These are phyloP conservation scores for Ditylenchus dipsaci DNA, from an alignment of 1,140 invertebrate species.

Conservation along the genomic window DNA sequence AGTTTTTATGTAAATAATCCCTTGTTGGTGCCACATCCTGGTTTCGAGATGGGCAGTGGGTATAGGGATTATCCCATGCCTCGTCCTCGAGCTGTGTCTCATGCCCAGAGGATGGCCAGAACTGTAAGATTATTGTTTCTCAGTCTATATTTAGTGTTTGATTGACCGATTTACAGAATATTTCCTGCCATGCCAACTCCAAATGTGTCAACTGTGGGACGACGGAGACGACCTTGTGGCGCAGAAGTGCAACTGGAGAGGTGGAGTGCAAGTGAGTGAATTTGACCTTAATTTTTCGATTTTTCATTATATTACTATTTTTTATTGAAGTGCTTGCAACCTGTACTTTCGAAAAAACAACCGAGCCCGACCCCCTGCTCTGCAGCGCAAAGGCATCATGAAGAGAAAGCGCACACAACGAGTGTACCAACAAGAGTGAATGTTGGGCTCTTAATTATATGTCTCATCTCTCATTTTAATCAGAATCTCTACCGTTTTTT, in stretches of 20 bases:
- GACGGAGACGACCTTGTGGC: constrained; percentile 5
- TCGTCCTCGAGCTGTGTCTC: no score
- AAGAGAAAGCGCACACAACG: constrained; percentile 3
- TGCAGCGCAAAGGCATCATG: not conserved
- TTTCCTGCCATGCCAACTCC: not conserved
- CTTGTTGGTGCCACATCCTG: no score
- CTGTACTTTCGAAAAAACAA: constrained; percentile 4
- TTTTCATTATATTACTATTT: no score
- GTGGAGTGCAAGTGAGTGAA: constrained; percentile 5
- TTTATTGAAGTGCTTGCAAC: constrained; percentile 9
- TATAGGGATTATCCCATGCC: no score
- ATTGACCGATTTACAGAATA: not conserved
- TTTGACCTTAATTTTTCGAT: not conserved
- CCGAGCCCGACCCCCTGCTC: not conserved
- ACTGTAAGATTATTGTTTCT: no score
- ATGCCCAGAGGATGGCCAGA: no score
- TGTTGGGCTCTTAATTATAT: not conserved
- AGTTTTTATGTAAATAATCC: no score
- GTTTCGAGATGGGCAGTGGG: no score
- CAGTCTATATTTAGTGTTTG: no score
- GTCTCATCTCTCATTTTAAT: no score
- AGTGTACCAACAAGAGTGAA: not conserved
- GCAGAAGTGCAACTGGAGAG: not conserved
- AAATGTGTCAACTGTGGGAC: constrained; percentile 9
- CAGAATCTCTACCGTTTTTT: no score